These are phyloP conservation scores for Spongilla lacustris DNA, from an alignment of 37 sponge, comb jelly and placozoan species.

Conservation along the genomic window DNA sequence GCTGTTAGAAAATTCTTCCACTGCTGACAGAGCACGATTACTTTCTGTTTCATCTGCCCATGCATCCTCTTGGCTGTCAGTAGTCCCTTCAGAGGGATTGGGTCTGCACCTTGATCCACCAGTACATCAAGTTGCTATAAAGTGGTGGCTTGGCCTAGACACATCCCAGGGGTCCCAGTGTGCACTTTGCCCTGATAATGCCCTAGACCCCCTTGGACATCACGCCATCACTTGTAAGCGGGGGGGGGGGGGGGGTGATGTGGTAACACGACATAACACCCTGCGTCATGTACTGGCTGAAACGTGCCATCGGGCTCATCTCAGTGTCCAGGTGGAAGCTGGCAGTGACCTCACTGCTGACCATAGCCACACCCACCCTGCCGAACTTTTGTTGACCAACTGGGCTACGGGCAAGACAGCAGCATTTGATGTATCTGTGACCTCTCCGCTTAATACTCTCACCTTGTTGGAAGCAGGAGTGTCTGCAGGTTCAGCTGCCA, in stretches of 20 bases:
- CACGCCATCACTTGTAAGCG: neutral
- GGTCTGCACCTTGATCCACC: neutral
- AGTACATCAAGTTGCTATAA: neutral
- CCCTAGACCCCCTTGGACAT: neutral
- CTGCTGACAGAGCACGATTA: neutral
- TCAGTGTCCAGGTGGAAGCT: neutral
- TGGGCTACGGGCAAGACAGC: no score
- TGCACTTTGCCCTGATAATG: neutral
- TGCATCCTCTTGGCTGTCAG: neutral
- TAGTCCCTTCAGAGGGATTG: neutral
- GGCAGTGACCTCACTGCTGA: neutral
- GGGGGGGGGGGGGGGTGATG: neutral
- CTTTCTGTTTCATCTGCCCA: constrained; percentile 1
- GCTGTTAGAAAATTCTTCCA: neutral
- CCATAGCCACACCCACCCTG: no score
- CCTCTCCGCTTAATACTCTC: no score
- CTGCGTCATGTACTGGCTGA: neutral
- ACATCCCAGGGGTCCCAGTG: neutral
- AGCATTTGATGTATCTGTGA: no score
- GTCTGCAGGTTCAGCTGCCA: no score
- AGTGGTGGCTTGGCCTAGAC: constrained; percentile 1
- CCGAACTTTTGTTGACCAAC: no score
- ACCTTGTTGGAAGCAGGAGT: no score
- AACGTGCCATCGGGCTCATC: neutral
- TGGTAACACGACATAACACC: neutral